Evolutionary conservation across 64 coral and sea anemone genomes (phyloP), one percentile per base, ranked within the genome.

Genomic region (Stichodactyla mertensii): DNA sequence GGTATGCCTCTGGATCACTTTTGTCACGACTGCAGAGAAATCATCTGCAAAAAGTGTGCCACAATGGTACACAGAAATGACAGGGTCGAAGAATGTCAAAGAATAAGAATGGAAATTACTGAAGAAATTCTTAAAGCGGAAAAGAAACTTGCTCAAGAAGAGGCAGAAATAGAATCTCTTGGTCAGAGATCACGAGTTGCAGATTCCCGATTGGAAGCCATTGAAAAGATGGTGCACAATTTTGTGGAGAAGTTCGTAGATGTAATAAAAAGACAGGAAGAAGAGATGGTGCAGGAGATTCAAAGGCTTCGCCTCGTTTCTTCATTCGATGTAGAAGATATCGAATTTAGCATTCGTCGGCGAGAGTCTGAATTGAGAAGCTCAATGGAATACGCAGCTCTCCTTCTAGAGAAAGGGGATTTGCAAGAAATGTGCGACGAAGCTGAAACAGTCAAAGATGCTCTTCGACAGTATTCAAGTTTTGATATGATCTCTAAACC

Each of bases 21-120:
- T 54, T 84, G 82, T 27, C 82, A 84, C 55, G 82, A 84, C 24
- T 84, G 82, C 27, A 11, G 55, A 84, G 55, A 84, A 55, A n/a
- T 55, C 14, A 36, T 51, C 24, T 84, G 82, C 53, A 54, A n/a
- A 9, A 56, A 52, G 54, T 84, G 82, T 84, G 82, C 54, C 11
- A 61, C 10, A 10, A 58, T 58, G 82, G 19, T 56, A 10, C 82
- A 84, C 82, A 51, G 10, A 16, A 58, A 55, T 26, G 55, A 84
- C 20, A 56, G 55, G 59, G 54, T 84, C 12, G 22, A 84, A 16
- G 58, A 58, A 58, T 84, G 31, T 14, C 16, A 55, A 2, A 84
- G 31, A 58, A 84, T 84, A 58, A 84, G 58, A 84, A 61, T 52
- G 53, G 82, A 84, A 31, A 84, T 84, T n/a, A 60, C 7, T 9